These are phyloP conservation scores for Chaetodon trifascialis DNA, from an alignment of 2,113 vertebrate species.

Conservation along the genomic window DNA sequence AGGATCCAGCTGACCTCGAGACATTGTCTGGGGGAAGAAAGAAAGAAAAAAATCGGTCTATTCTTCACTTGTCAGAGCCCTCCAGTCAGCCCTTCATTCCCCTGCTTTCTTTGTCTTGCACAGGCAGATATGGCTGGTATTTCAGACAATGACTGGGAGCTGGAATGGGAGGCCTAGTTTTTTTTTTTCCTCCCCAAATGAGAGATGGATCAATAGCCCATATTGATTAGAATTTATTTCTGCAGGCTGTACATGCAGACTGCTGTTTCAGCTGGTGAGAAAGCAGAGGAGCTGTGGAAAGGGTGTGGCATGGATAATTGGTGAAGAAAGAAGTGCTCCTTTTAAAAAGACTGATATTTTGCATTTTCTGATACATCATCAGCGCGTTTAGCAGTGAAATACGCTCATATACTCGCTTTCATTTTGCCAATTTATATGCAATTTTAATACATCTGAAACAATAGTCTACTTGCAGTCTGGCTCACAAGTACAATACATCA, in stretches of 20 bases:
- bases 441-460: conserved; percentile 8
- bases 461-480: conserved; percentile 24
- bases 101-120: conserved; percentile 68
- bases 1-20: conserved; percentile 40
- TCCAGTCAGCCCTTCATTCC: conserved; percentile 40
- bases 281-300: conserved; percentile 29
- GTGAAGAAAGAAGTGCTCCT: conserved; percentile 33
- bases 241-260: conserved; percentile 53
- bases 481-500: conserved; percentile 13
- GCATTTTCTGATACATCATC: neutral
- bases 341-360: neutral
- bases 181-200: neutral
- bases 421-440: neutral
- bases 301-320: conserved; percentile 79
- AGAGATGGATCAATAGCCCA: conserved; percentile 48
- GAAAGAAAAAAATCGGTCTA: conserved; percentile 4
- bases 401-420: neutral
- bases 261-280: conserved; percentile 40
- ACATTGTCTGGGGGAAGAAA: conserved; percentile 36
- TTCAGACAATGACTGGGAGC: conserved; percentile 65
- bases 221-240: conserved; percentile 65
- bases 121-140: conserved; percentile 53
- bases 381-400: neutral
- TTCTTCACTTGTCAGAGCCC: conserved; percentile 57
- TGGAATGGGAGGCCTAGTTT: conserved; percentile 30